Conservation (phyloP, 1,140 invertebrate species). For the Ridgeia piscesae region DNA sequence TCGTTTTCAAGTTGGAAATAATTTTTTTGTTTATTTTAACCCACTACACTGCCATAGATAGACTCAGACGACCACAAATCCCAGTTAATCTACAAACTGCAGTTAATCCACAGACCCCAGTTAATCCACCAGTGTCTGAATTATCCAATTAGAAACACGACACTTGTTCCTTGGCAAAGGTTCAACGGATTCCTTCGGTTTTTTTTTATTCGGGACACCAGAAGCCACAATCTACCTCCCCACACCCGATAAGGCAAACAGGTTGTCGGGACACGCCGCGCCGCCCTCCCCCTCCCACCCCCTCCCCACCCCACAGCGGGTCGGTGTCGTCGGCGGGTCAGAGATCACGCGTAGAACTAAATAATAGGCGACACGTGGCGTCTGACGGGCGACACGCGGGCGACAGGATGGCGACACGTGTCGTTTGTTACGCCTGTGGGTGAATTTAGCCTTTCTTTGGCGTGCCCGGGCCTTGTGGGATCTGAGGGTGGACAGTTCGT, state of each 20-base stretch:
- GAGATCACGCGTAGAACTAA: not conserved
- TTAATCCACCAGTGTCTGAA: not conserved
- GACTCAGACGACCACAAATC: not conserved
- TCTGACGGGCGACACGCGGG: not conserved
- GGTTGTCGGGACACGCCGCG: no score
- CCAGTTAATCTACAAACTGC: no score
- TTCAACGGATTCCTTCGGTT: not conserved
- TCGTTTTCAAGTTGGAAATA: no score
- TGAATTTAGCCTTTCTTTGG: no score
- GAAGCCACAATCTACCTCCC: not conserved
- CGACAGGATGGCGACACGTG: not conserved
- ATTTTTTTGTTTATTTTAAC: conserved; percentile 49
- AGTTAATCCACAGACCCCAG: not conserved
- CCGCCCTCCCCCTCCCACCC: no score
- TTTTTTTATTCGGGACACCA: not conserved
- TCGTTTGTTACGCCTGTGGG: no score
- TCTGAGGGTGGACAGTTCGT: no score
- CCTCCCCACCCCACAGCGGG: no score
- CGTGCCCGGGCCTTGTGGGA: no score
- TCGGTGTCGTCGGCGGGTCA: not conserved
- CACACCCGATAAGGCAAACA: not conserved
- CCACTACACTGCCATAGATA: not conserved
- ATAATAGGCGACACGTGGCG: conserved; percentile 3
- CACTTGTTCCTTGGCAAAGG: not conserved
- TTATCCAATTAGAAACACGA: not conserved